These are phyloP conservation scores for Chelon labrosus DNA, from an alignment of 2,797 vertebrate genomes.

Conservation along the genomic window DNA sequence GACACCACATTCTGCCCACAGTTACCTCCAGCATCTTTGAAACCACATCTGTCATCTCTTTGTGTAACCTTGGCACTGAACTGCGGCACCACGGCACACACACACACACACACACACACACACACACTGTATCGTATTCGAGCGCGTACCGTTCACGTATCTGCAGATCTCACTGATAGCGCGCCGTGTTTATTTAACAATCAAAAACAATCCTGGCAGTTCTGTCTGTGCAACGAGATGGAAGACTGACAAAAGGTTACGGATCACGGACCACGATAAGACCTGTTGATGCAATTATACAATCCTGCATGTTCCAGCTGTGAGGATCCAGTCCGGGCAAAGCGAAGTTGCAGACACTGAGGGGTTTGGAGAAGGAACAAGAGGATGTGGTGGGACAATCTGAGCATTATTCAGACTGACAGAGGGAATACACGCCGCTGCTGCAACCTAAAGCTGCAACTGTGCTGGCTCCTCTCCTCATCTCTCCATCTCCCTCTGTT, in stretches of 20 bases:
- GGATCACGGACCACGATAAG: slow-evolving; percentile 70
- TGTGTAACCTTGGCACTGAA: slow-evolving; percentile 58
- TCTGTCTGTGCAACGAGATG: slow-evolving; percentile 57
- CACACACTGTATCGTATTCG: slow-evolving; percentile 22
- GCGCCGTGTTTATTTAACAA: slow-evolving; percentile 67
- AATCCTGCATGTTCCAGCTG: slow-evolving; percentile 58
- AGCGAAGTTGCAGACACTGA: slow-evolving; percentile 32
- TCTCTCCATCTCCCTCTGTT: slow-evolving; percentile 15
- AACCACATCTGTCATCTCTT: slow-evolving; percentile 66
- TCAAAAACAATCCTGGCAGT: slow-evolving; percentile 50
- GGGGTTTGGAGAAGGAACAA: slow-evolving; percentile 7
- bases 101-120: background rate
- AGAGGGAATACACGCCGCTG: slow-evolving; percentile 4
- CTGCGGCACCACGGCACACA: slow-evolving; percentile 30
- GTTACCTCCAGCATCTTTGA: slow-evolving; percentile 45
- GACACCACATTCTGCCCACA: slow-evolving; percentile 30
- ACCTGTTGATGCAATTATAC: slow-evolving; percentile 56
- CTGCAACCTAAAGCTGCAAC: slow-evolving; percentile 62
- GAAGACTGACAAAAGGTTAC: slow-evolving; percentile 65
- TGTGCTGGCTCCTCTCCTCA: slow-evolving; percentile 29
- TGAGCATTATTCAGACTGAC: slow-evolving; percentile 45
- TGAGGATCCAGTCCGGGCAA: slow-evolving; percentile 24
- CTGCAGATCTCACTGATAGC: slow-evolving; percentile 59
- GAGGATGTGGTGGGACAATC: slow-evolving; percentile 29
- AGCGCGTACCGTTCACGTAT: slow-evolving; percentile 32